Conservation (phyloP, 2,797 vertebrate species). For the Hydrophis major region DNA sequence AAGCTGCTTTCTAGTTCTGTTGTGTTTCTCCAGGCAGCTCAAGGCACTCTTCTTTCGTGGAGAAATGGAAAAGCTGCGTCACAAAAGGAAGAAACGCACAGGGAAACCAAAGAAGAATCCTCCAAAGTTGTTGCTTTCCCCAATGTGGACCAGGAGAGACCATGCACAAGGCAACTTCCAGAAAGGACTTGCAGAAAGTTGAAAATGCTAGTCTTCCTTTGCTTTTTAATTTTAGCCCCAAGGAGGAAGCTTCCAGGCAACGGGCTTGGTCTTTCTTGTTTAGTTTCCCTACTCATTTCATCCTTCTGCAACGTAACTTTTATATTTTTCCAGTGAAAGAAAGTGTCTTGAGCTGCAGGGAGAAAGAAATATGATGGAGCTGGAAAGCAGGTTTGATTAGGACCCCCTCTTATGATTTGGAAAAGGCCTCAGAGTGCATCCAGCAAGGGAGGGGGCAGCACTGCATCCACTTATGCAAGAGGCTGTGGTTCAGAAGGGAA, state of each 20-base stretch:
- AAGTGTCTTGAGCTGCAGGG: background rate
- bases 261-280: background rate
- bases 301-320: background rate
- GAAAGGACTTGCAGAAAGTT: background rate
- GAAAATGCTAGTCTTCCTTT: background rate
- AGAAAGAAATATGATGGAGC: background rate
- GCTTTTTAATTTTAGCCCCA: background rate
- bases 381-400: background rate
- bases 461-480: too few species aligned
- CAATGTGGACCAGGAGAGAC: background rate
- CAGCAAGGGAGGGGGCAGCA: background rate
- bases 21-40: background rate
- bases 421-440: background rate
- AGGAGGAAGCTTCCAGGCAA: background rate
- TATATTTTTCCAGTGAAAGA: background rate
- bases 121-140: background rate
- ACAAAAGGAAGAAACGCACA: background rate
- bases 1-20: background rate
- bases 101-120: background rate
- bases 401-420: background rate
- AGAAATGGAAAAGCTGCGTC: background rate
- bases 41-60: background rate
- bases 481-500: background rate
- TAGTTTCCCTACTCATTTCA: background rate
- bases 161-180: background rate